phyloP scores from a whole-genome alignment of 35 echinoderm and acorn worm genomes.

The Acanthaster planci region DNA sequence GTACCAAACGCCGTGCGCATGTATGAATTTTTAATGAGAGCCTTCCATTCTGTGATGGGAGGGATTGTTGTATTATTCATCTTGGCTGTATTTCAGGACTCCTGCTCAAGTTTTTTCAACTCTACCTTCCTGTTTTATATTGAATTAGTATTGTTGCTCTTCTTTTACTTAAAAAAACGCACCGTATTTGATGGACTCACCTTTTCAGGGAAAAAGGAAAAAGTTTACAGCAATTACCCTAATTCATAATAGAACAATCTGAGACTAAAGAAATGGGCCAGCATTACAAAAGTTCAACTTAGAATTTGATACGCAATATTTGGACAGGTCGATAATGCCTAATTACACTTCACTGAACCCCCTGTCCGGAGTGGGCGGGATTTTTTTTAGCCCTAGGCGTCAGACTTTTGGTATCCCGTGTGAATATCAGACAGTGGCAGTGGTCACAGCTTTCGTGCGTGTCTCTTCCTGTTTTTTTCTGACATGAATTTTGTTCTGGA shows the following conservation, averaged over 20 bases:
- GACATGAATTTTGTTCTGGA: too few relatives aligned
- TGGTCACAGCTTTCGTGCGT: too few relatives aligned
- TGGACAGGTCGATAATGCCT: conserved; percentile 44
- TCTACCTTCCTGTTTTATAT: too few relatives aligned
- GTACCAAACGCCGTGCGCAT: conserved; percentile 20
- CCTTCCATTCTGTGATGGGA: not conserved
- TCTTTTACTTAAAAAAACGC: too few relatives aligned
- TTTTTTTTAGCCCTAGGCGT: conserved; percentile 39
- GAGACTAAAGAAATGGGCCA: not conserved
- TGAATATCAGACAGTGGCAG: not conserved
- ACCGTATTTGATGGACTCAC: too few relatives aligned
- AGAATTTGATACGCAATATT: conserved; percentile 51
- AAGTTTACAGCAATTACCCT: not conserved
- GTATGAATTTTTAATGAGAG: conserved; percentile 23
- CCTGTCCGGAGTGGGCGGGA: conserved; percentile 37
- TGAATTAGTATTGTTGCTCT: too few relatives aligned
- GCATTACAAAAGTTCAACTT: not conserved
- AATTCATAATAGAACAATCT: not conserved
- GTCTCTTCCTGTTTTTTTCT: too few relatives aligned
- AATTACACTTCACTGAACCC: conserved; percentile 38
- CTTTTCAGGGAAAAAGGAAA: too few relatives aligned
- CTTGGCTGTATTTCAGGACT: too few relatives aligned
- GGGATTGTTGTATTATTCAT: too few relatives aligned
- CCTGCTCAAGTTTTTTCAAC: too few relatives aligned
- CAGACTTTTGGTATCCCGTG: conserved; percentile 11